Conservation (phyloP, 2,888 invertebrate species). For the Bombylius discolor region DNA sequence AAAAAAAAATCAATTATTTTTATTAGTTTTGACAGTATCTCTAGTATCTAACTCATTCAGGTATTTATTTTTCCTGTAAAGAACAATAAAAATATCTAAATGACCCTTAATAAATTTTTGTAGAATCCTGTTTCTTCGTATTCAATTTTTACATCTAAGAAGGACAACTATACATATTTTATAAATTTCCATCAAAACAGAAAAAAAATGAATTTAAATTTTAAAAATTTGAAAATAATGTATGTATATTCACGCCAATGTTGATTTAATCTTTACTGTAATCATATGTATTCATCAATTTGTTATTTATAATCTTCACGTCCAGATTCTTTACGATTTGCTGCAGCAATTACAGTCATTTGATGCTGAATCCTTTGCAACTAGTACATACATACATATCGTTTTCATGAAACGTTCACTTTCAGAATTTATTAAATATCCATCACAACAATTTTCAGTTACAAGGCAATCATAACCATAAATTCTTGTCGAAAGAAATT, state of each 20-base stretch:
- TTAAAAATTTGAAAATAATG: too few relatives aligned
- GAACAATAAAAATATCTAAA: too few relatives aligned
- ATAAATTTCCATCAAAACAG: too few relatives aligned
- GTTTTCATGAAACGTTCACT: slow-evolving; percentile 98
- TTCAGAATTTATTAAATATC: slow-evolving; percentile 88
- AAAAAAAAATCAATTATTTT: too few relatives aligned
- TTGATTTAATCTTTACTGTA: slow-evolving; percentile 55
- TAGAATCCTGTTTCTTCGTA: too few relatives aligned
- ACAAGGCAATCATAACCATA: slow-evolving; percentile 98
- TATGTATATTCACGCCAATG: slow-evolving; percentile 98
- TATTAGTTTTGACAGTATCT: too few relatives aligned
- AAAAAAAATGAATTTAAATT: too few relatives aligned
- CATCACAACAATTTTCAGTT: slow-evolving; percentile 94
- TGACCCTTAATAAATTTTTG: too few relatives aligned
- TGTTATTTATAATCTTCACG: slow-evolving; percentile 87
- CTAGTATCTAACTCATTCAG: too few relatives aligned
- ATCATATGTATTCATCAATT: slow-evolving; percentile 67
- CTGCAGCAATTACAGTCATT: slow-evolving; percentile 84
- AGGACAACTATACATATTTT: too few relatives aligned
- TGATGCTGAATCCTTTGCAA: slow-evolving; percentile 97
- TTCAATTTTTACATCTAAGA: too few relatives aligned
- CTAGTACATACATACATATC: slow-evolving; percentile 83
- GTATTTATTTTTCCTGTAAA: too few relatives aligned
- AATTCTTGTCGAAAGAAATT: slow-evolving; percentile 98
- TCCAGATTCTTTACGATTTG: slow-evolving; percentile 91